Evolutionary conservation across 2,888 invertebrate genomes (phyloP), one percentile per base, ranked within the genome.

Genomic region (Volucella inflata): DNA sequence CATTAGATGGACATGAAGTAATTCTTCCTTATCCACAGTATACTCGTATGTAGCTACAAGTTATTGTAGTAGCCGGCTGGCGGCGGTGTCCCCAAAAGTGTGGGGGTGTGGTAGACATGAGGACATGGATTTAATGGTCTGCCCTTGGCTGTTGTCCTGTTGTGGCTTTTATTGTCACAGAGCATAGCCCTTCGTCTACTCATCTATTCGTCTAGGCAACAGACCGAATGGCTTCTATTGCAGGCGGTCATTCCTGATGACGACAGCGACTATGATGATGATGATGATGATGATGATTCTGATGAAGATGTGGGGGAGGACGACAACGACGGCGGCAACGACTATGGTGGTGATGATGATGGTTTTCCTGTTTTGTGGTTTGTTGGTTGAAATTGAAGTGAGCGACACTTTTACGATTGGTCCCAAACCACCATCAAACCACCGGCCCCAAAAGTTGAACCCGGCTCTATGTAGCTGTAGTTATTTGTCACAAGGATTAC

Each of bases 1-100:
- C 85, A 85, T 85, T 85, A 85, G 85, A 81, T 85, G 85, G 85
- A 85, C 85, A 85, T 85, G 85, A 85, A 85, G 85, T 85, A 85
- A 85, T 85, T 85, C 85, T 85, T 81, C 85, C 81, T 85, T 85
- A 85, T 85, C 81, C 85, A 76, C 67, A 30, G 30, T 30, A 30
- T 6, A n/a, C n/a, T n/a, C n/a, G n/a, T n/a, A n/a, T n/a, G n/a
- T n/a, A 71, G 65, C 64, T 67, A 71, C 80, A 79, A 75, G 76
- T 80, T 85, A 85, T 80, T 85, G 80, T 80, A 74, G 70, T 68
- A 64, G 53, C 16, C 48, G 40, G 30, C 30, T 30, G 30, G 30
- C 30, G 30, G 30, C 30, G 6, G 30, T 6, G 30, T 30, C 30
- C 30, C 30, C 30, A 30, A 30, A 30, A 30, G 30, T 64, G 6